These are phyloP conservation scores for Nephila pilipes DNA, from an alignment of 1,140 invertebrate genomes.

Conservation along the genomic window DNA sequence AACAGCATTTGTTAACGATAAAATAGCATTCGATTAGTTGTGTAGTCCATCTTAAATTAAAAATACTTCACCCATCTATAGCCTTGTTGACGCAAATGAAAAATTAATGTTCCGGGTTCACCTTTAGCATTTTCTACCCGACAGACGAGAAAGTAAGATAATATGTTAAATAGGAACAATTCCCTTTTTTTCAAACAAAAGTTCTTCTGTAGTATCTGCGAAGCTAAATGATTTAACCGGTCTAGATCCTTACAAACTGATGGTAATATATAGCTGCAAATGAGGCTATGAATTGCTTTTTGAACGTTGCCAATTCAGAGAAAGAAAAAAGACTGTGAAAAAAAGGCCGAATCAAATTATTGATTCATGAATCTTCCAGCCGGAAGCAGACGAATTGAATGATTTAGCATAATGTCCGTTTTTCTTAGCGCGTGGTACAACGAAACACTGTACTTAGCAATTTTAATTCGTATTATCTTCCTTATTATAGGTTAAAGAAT, in stretches of 20 bases:
- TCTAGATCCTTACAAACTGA: not conserved
- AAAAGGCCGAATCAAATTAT: not conserved
- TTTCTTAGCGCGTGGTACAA: not conserved
- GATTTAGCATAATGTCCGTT: not conserved
- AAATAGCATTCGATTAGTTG: not conserved
- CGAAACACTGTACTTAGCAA: not conserved
- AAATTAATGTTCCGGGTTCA: conserved; percentile 11
- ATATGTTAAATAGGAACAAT: conserved; percentile 32
- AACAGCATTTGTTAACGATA: not conserved
- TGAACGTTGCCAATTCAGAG: not conserved
- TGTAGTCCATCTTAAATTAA: not conserved
- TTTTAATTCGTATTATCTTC: not conserved
- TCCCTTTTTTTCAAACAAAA: conserved; percentile 21
- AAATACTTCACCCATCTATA: not conserved
- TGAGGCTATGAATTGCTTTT: conserved; percentile 25
- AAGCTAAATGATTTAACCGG: conserved; percentile 25
- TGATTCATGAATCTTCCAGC: conserved; percentile 5
- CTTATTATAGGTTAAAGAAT: not conserved
- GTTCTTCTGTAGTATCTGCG: not conserved
- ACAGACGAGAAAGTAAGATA: not conserved
- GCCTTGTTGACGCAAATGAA: not conserved
- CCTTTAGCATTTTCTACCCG: not conserved
- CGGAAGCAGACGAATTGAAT: conserved; percentile 15
- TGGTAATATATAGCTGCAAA: not conserved
- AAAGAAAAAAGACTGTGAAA: not conserved